Evolutionary conservation across 2,888 invertebrate species (phyloP).

Genomic region (Himalopsyche anomala): DNA sequence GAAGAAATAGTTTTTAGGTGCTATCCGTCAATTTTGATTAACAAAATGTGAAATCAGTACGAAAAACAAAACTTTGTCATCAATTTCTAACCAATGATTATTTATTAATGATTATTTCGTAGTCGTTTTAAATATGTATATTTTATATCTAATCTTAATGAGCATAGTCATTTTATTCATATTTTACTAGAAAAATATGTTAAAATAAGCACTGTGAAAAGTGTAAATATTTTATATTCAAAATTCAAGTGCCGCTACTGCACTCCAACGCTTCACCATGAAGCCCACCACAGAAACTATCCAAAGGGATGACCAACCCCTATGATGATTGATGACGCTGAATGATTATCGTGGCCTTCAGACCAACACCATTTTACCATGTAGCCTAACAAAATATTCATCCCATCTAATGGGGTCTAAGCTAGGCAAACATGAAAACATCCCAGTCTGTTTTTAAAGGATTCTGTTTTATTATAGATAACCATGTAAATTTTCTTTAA

Average conservation of each 20-base stretch:
- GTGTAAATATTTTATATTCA: background rate
- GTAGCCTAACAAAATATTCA: constrained; percentile 26
- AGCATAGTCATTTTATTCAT: too few relatives aligned
- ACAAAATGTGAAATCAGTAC: too few relatives aligned
- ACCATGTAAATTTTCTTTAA: too few relatives aligned
- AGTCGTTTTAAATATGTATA: too few relatives aligned
- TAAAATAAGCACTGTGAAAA: too few relatives aligned
- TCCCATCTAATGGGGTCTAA: background rate
- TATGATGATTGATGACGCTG: constrained; percentile 15
- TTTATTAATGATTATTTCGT: too few relatives aligned
- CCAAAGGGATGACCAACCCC: constrained; percentile 24
- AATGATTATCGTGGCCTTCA: constrained; percentile 19
- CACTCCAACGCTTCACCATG: background rate
- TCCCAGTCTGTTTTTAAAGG: background rate
- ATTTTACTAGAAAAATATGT: too few relatives aligned
- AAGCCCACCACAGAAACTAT: constrained; percentile 19
- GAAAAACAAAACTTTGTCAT: too few relatives aligned
- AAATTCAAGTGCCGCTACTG: background rate
- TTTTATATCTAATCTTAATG: too few relatives aligned
- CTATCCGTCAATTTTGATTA: too few relatives aligned
- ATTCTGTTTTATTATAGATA: background rate
- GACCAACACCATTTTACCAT: background rate
- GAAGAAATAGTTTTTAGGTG: too few relatives aligned
- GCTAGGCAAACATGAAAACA: constrained; percentile 10
- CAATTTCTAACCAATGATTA: too few relatives aligned